These are phyloP conservation scores for Crematogaster levior DNA, from an alignment of 2,888 invertebrate genomes.

Conservation along the genomic window DNA sequence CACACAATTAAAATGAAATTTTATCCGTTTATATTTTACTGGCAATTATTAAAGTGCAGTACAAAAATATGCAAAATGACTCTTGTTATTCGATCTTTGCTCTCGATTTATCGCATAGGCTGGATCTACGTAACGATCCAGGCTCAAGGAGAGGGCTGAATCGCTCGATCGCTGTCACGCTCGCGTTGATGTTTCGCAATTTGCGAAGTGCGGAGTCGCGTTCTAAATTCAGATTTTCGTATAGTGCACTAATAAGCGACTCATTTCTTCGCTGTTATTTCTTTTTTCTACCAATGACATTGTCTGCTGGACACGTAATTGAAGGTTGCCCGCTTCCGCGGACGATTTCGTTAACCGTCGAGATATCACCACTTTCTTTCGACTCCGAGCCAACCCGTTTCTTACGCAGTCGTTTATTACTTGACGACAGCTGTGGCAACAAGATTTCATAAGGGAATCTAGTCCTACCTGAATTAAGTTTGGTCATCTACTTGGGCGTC, in stretches of 20 bases:
- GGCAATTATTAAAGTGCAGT: background rate
- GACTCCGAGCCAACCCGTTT: slow-evolving; percentile 30
- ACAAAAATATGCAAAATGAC: background rate
- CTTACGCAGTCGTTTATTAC: slow-evolving; percentile 67
- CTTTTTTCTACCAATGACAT: slow-evolving; percentile 53
- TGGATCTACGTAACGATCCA: slow-evolving; percentile 20
- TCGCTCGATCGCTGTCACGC: slow-evolving; percentile 9
- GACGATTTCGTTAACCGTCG: slow-evolving; percentile 65
- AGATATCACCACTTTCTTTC: slow-evolving; percentile 57
- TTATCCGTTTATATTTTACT: background rate
- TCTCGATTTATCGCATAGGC: background rate
- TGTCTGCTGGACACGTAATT: slow-evolving; percentile 61
- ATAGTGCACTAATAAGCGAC: background rate
- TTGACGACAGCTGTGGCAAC: slow-evolving; percentile 50
- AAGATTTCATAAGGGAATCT: slow-evolving; percentile 57
- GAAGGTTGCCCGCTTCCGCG: slow-evolving; percentile 63
- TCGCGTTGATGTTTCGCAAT: slow-evolving; percentile 5
- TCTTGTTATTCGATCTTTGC: background rate
- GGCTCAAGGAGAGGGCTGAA: background rate
- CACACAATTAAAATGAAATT: background rate
- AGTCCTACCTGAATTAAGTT: slow-evolving; percentile 48
- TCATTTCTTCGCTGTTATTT: background rate
- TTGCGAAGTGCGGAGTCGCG: background rate
- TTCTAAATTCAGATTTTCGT: slow-evolving; percentile 30
- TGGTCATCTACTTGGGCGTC: slow-evolving; percentile 19